Evolutionary conservation across 2,113 vertebrate species (phyloP).

Genomic region (Zeus faber): DNA sequence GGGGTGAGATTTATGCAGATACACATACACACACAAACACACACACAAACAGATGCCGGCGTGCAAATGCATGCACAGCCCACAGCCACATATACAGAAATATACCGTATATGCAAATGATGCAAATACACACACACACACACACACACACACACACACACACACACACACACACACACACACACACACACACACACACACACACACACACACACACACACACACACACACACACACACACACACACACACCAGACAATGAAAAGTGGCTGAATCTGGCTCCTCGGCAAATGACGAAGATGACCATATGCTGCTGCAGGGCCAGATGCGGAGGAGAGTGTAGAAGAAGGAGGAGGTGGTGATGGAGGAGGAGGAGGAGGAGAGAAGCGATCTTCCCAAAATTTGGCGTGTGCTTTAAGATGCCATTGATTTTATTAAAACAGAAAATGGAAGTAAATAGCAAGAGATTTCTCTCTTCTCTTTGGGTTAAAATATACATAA

Average conservation of each 20-base stretch:
- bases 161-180: slow-evolving; percentile 2
- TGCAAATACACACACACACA: slow-evolving; percentile 19
- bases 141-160: background rate
- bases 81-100: too few species aligned
- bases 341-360: slow-evolving; percentile 1
- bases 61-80: too few species aligned
- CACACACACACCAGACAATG: slow-evolving; percentile 21
- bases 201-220: slow-evolving; percentile 10
- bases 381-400: too few species aligned
- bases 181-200: slow-evolving; percentile 6
- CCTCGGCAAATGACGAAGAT: slow-evolving; percentile 56
- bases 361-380: slow-evolving; percentile 26
- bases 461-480: too few species aligned
- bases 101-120: too few species aligned
- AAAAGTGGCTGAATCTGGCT: slow-evolving; percentile 40
- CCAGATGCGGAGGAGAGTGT: slow-evolving; percentile 40
- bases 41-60: background rate
- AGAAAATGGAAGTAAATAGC: too few species aligned
- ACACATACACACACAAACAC: background rate
- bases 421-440: too few species aligned
- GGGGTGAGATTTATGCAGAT: too few species aligned
- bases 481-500: too few species aligned
- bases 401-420: too few species aligned
- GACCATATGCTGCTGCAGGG: slow-evolving; percentile 57
- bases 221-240: background rate